These are phyloP conservation scores for Cherax destructor DNA, from an alignment of 1,140 invertebrate species.

Conservation along the genomic window DNA sequence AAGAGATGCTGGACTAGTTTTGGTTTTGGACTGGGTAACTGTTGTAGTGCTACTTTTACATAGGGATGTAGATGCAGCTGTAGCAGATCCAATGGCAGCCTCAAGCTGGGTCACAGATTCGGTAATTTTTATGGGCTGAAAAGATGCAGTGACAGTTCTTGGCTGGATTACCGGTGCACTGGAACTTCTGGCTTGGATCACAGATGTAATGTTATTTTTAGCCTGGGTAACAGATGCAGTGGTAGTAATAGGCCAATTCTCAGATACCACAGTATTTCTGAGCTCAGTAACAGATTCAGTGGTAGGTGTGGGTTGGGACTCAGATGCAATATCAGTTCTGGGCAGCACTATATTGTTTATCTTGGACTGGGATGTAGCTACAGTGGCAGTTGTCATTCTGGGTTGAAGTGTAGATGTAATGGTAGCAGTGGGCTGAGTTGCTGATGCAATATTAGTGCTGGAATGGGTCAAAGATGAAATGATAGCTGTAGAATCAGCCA, in stretches of 20 bases:
- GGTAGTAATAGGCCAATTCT: background rate
- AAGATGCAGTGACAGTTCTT: background rate
- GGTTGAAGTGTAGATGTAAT: background rate
- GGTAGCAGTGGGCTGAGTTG: background rate
- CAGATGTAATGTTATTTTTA: background rate
- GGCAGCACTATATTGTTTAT: too few species aligned
- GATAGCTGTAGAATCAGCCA: too few species aligned
- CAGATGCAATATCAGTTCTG: too few species aligned
- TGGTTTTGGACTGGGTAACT: background rate
- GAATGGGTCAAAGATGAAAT: too few species aligned
- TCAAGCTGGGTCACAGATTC: background rate
- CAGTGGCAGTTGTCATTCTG: background rate
- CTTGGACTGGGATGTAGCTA: too few species aligned
- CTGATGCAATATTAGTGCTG: background rate
- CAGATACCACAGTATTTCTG: background rate
- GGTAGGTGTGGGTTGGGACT: background rate
- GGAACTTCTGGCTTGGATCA: background rate
- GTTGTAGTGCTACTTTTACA: background rate
- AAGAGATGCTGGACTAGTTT: too few species aligned
- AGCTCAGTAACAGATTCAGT: background rate
- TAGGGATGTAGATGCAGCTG: background rate
- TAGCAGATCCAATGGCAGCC: background rate
- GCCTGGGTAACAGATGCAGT: background rate
- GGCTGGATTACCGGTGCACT: background rate
- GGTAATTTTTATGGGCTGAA: background rate